These are phyloP conservation scores for Eupithecia exiguata DNA, from an alignment of 2,888 invertebrate species.

Conservation along the genomic window DNA sequence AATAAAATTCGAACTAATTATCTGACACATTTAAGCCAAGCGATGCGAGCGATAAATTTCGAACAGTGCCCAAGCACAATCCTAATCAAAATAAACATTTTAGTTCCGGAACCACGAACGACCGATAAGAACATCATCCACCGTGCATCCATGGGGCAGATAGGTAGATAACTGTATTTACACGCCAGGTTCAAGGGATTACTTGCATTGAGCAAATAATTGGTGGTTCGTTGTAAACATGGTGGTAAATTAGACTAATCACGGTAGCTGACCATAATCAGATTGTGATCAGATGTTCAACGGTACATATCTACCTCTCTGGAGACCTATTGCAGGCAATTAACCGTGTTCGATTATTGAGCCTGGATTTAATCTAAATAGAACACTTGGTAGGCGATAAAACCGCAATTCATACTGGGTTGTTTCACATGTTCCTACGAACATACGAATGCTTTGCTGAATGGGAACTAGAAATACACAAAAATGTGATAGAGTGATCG, in stretches of 20 bases:
- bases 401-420: not conserved
- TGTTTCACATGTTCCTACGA: no score
- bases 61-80: not conserved
- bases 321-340: not conserved
- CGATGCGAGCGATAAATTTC: not conserved
- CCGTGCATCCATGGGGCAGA: not conserved
- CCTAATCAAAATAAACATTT: conserved; percentile 27
- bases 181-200: not conserved
- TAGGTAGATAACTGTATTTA: not conserved
- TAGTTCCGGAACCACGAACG: conserved; percentile 17
- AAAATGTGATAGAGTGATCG: not conserved
- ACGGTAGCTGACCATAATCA: not conserved
- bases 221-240: not conserved
- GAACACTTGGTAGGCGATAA: not conserved
- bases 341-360: not conserved
- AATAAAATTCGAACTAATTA: not conserved
- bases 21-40: not conserved
- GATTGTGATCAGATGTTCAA: not conserved
- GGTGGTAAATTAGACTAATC: not conserved
- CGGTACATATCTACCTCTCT: not conserved
- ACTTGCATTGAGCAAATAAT: not conserved
- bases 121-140: conserved; percentile 1
- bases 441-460: not conserved
- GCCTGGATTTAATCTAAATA: not conserved
- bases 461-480: not conserved